phyloP scores from a whole-genome alignment of 2,888 invertebrate species.

The Ypsolopha scabrella region DNA sequence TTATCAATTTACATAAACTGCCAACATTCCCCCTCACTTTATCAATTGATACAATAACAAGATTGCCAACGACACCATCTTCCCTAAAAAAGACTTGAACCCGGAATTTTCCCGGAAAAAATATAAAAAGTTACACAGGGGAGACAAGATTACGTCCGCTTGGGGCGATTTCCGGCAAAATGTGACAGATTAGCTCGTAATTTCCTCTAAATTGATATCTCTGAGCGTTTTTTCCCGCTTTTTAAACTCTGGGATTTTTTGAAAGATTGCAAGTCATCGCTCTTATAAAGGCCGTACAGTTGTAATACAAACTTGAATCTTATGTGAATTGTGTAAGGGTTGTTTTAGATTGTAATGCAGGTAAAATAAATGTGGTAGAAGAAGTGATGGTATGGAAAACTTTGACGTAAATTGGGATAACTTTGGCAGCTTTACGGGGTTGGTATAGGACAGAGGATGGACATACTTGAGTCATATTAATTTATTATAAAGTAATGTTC shows the following conservation, averaged over 20 bases:
- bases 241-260: constrained; percentile 22
- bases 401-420: constrained; percentile 34
- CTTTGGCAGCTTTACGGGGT: constrained; percentile 9
- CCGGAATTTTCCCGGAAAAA: constrained; percentile 24
- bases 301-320: no score
- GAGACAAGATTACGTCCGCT: constrained; percentile 46
- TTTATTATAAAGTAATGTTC: no score
- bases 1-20: no score
- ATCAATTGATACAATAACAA: constrained; percentile 59
- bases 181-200: constrained; percentile 68
- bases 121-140: constrained; percentile 35
- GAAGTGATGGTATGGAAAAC: constrained; percentile 26
- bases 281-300: no score
- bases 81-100: constrained; percentile 17
- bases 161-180: constrained; percentile 38
- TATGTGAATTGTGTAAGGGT: no score
- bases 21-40: constrained; percentile 9
- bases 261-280: constrained; percentile 52
- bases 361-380: no score
- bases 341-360: no score
- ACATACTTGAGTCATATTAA: no score
- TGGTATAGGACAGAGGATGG: no score
- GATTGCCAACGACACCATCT: constrained; percentile 37
- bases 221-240: constrained; percentile 39
- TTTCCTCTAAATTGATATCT: constrained; percentile 67